Conservation (phyloP, 2,888 invertebrate genomes). For the Rugalucina vietnamica region DNA sequence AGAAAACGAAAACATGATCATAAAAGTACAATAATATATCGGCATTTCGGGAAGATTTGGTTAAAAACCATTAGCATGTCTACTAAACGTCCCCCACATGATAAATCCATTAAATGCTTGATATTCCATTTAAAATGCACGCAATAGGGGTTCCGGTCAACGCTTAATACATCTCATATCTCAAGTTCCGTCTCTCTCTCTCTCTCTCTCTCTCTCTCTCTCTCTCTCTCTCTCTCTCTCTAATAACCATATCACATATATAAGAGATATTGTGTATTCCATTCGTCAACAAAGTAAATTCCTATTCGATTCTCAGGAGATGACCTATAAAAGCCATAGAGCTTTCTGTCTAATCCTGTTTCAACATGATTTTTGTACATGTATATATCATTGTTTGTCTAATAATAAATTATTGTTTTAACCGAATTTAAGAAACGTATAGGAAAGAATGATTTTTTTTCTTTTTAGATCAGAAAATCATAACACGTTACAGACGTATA, state of each 20-base stretch:
- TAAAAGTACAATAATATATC: not conserved
- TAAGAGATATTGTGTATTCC: not conserved
- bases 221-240: not conserved
- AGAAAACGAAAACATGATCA: not conserved
- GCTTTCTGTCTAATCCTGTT: not conserved
- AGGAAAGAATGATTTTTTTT: too few species aligned
- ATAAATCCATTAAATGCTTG: not conserved
- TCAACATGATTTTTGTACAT: too few species aligned
- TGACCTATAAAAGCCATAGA: not conserved
- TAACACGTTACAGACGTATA: too few species aligned
- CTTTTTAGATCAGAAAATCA: too few species aligned
- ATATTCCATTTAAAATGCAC: too few species aligned
- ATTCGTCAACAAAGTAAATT: not conserved
- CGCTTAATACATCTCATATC: not conserved
- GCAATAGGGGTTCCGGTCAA: too few species aligned
- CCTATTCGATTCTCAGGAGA: not conserved
- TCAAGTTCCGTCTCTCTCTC: not conserved
- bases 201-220: not conserved
- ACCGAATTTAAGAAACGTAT: too few species aligned
- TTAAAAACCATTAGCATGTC: not conserved
- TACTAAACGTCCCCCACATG: not conserved
- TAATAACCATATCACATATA: not conserved
- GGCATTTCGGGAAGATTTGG: not conserved
- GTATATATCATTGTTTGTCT: too few species aligned
- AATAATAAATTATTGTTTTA: too few species aligned